A percentile compares a stretch with the other conserved stretches of the same genome.
Evolutionary conservation across 2,888 invertebrate genomes (phyloP).

Genomic region (Boloria selene): DNA sequence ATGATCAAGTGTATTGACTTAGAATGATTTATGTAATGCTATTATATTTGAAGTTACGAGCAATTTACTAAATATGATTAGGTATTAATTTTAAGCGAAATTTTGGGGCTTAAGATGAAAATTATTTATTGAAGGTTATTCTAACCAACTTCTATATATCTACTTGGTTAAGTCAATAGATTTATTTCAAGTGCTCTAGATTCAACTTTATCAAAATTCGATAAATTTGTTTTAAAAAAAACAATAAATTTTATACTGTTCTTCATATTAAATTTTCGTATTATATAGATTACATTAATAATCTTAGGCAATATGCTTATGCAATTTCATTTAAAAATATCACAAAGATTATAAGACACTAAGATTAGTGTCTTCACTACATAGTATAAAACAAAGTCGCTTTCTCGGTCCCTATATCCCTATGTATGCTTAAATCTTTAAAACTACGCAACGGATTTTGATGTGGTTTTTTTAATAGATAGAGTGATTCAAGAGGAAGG

Average conservation of each 20-base stretch:
- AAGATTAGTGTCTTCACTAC: too few relatives aligned
- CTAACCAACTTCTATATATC: slow-evolving; percentile 1
- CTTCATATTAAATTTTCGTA: neutral
- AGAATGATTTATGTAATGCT: neutral
- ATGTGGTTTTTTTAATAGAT: too few relatives aligned
- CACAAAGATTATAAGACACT: too few relatives aligned
- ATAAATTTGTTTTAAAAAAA: slow-evolving; percentile 3
- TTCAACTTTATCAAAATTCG: neutral
- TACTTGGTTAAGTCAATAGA: neutral
- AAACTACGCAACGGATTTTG: too few relatives aligned
- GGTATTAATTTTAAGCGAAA: neutral
- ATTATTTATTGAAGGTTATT: neutral
- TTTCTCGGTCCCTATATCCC: too few relatives aligned
- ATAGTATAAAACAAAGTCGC: too few relatives aligned
- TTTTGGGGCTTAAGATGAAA: neutral
- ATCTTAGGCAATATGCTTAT: too few relatives aligned
- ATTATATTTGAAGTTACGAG: neutral
- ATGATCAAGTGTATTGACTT: too few relatives aligned
- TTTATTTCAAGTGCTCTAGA: slow-evolving; percentile 6
- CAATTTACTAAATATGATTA: neutral
- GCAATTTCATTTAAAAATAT: too few relatives aligned
- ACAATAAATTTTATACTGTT: neutral
- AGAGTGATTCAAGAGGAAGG: too few relatives aligned
- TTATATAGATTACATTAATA: too few relatives aligned
- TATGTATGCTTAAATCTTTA: too few relatives aligned